Evolutionary conservation across 2,797 vertebrate genomes (phyloP), one percentile per base, ranked within the genome.

Genomic region (Tolypeutes matacus): DNA sequence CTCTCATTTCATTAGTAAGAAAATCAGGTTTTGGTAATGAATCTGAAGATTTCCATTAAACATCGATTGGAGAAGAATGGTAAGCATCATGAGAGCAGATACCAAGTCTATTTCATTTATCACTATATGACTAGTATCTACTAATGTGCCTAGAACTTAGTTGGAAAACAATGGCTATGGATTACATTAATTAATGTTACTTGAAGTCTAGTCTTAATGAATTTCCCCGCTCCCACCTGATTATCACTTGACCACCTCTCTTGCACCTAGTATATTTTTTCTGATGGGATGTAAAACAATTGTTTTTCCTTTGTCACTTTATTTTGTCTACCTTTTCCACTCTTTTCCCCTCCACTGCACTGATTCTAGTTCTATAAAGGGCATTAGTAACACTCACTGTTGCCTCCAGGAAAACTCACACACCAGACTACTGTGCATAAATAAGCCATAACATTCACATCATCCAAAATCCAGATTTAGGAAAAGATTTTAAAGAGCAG

Each of bases 401-500:
- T 36, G 23, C 21, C 14, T 56, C 4, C 29, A 82, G 60, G 60
- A 81, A 92, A 76, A 39, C 17, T 34, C 34, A 34, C 34, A 23
- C 1, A 0, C 20, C 21, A 36, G 49, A 7, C 49, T 17, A 21
- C 17, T 21, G 23, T 7, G 5, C 56, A 9, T 20, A 58, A 60
- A 39, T 34, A 31, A 27, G 34, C 10, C 60, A 17, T 9, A 8
- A 56, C 3, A 29, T 31, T 65, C 17, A 10, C 29, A 21, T 78
- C 51, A 36, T 23, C 29, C 58, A n/a, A 53, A 42, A 34, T 31
- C 34, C 36, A 73, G 58, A 27, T 12, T 83, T 62, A 36, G 51
- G 34, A 72, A n/a, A 93, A 25, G 7, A 77, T 65, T 72, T 85
- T 9, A 51, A 91, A 69, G 14, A 85, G 49, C 20, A 84, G 65